Conservation (phyloP, 2,113 vertebrate species). For the Coracopsis vasa region DNA sequence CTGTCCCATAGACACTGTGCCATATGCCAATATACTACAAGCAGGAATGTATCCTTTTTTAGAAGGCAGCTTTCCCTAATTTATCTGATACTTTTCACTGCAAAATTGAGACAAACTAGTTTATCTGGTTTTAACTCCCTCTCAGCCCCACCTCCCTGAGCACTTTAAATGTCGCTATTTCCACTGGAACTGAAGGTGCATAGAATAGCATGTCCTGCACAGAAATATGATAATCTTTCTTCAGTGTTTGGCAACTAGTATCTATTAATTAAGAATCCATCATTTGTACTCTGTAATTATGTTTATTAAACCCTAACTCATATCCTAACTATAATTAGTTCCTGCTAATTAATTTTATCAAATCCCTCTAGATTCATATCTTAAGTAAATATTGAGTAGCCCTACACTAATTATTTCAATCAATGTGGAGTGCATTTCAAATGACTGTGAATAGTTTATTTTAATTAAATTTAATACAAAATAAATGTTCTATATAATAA, state of each 20-base stretch:
- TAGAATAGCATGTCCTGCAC: slow-evolving; percentile 68
- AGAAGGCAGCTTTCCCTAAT: background rate
- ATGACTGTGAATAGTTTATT: slow-evolving; percentile 70
- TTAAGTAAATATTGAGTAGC: slow-evolving; percentile 86
- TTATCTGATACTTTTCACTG: background rate
- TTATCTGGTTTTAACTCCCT: slow-evolving; percentile 32
- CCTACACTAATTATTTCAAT: slow-evolving; percentile 82
- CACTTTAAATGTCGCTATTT: slow-evolving; percentile 18
- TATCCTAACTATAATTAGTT: slow-evolving; percentile 84
- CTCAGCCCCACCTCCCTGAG: background rate
- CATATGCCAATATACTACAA: background rate
- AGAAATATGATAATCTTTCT: slow-evolving; percentile 74
- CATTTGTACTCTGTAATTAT: slow-evolving; percentile 79
- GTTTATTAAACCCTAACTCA: slow-evolving; percentile 83
- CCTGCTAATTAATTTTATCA: slow-evolving; percentile 84
- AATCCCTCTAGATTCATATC: slow-evolving; percentile 81
- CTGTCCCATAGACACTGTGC: background rate
- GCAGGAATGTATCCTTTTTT: background rate
- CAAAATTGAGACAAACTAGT: slow-evolving; percentile 52
- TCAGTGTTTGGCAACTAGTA: slow-evolving; percentile 76
- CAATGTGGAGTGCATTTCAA: slow-evolving; percentile 77
- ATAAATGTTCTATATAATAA: slow-evolving; percentile 69
- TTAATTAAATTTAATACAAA: slow-evolving; percentile 78
- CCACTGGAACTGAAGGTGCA: slow-evolving; percentile 50
- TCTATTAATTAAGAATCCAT: slow-evolving; percentile 81